A percentile compares a stretch with the other conserved stretches of the same genome.
Evolutionary conservation across 2,113 vertebrate species (phyloP).

Genomic region (Pitta sordida): DNA sequence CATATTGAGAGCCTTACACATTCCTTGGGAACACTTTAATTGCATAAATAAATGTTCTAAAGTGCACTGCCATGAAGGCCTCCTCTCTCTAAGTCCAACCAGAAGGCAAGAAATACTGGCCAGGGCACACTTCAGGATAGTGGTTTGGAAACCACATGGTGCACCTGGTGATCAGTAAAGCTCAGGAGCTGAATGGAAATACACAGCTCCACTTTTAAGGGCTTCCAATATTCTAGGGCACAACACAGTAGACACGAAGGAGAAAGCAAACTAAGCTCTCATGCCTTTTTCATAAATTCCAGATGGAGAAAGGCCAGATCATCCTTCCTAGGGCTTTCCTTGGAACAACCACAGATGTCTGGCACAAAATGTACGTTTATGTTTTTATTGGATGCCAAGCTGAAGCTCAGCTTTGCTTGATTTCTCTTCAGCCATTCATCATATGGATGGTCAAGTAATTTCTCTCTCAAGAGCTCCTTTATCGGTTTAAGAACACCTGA

Average conservation of each 20-base stretch:
- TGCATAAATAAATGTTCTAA: background rate
- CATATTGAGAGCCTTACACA: background rate
- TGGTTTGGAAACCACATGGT: background rate
- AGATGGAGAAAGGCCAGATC: conserved; percentile 24
- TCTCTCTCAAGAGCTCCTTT: background rate
- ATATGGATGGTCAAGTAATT: background rate
- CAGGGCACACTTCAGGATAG: background rate
- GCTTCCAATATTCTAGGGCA: background rate
- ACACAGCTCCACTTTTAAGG: background rate
- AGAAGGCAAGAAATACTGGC: background rate
- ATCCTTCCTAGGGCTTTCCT: conserved; percentile 8
- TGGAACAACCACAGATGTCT: conserved; percentile 37
- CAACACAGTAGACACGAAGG: background rate
- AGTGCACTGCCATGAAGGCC: background rate
- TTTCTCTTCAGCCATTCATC: background rate
- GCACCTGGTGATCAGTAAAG: background rate
- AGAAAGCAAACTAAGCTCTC: background rate
- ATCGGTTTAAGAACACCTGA: background rate
- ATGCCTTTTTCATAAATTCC: conserved; percentile 13
- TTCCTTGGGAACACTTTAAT: background rate
- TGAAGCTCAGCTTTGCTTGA: background rate
- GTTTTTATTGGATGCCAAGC: conserved; percentile 13
- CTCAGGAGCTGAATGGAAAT: background rate
- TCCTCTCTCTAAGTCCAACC: background rate
- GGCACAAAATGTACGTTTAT: background rate